These are phyloP conservation scores for Galagoides demidoff DNA, from an alignment of 2,797 vertebrate genomes.

Conservation along the genomic window DNA sequence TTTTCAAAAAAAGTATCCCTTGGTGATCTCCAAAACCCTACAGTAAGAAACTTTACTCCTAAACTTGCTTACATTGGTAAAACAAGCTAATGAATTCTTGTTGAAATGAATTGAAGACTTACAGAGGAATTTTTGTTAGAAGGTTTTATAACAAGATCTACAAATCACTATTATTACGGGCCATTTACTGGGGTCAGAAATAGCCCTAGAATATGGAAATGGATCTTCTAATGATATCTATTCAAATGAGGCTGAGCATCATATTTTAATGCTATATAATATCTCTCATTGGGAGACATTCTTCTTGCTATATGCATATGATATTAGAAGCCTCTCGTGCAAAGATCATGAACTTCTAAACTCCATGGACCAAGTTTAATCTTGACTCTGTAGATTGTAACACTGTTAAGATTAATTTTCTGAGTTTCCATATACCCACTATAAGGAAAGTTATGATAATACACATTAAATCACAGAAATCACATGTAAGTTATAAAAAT, in stretches of 20 bases:
- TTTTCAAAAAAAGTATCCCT: too few relatives aligned
- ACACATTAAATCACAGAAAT: too few relatives aligned
- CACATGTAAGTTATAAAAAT: rapidly evolving
- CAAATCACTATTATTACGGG: constrained; percentile 56
- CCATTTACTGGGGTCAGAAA: background rate
- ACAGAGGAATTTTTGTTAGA: constrained; percentile 31
- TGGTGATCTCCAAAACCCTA: rapidly evolving
- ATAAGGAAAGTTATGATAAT: background rate
- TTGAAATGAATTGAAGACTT: background rate
- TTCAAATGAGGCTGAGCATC: background rate
- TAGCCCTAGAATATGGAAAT: background rate
- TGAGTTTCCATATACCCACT: background rate
- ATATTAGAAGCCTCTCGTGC: background rate
- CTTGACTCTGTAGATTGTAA: too few relatives aligned
- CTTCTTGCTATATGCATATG: background rate
- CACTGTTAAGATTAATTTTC: background rate
- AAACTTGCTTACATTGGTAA: background rate
- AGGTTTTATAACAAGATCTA: constrained; percentile 30
- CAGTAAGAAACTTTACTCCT: background rate
- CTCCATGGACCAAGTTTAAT: too few relatives aligned
- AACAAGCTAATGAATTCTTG: background rate
- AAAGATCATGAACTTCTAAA: background rate
- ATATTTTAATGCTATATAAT: constrained; percentile 22
- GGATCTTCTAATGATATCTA: background rate
- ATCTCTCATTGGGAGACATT: background rate